Conservation (phyloP, 2,113 vertebrate species). For the Myotis davidii region DNA sequence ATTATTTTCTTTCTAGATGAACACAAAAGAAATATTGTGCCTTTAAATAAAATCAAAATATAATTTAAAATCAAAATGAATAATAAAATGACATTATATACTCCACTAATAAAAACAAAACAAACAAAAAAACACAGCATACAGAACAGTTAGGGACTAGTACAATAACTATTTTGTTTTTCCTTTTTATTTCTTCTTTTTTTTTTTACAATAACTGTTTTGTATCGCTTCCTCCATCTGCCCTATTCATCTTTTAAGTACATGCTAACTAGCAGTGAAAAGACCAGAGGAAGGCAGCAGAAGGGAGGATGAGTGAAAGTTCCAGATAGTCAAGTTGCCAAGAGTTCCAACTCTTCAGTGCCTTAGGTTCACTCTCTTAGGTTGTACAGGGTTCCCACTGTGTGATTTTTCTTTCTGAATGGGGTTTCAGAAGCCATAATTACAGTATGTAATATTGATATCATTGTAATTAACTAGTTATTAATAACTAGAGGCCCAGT, state of each 20-base stretch:
- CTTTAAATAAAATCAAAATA: constrained; percentile 9
- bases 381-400: neutral
- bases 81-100: neutral
- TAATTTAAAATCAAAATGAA: constrained; percentile 14
- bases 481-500: neutral
- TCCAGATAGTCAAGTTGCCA: neutral
- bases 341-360: neutral
- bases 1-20: constrained; percentile 7
- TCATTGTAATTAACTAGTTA: neutral
- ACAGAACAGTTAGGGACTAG: neutral
- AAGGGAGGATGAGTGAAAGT: neutral
- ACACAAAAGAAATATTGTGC: neutral
- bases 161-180: neutral
- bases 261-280: neutral
- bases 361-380: neutral
- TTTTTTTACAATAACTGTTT: neutral
- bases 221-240: neutral
- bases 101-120: neutral
- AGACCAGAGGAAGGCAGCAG: neutral
- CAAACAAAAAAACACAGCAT: neutral
- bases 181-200: no score
- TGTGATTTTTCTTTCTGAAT: constrained; percentile 20
- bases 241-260: neutral
- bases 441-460: neutral
- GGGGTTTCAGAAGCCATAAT: neutral